Base-by-base conservation (phyloP, 1,140 invertebrate genomes). In the Aphaenogaster rudis region DNA sequence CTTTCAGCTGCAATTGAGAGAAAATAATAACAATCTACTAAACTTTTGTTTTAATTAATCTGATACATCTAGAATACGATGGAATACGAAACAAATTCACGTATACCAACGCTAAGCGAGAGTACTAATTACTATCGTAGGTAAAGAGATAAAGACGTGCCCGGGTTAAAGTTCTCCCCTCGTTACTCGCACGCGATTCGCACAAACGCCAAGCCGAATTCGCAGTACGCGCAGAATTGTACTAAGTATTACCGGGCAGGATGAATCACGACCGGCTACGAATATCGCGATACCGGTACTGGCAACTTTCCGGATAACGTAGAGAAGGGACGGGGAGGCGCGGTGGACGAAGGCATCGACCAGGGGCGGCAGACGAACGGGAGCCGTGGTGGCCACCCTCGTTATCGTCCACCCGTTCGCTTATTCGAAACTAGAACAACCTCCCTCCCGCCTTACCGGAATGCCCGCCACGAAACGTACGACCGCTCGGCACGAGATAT, bases 281-380 rank as follows among this genome's bases (percentile, higher is more conserved):
- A 87, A 87, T 90, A 93, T 86, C 90, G 91, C 90, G 86, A 93
- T 92, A 92, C 90, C 88, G 86, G 78, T 88, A 94, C 93, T 92
- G 88, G 86, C 86, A 92, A 88, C 78, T 86, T 88, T 86, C 80
- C 54, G 61, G 86, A 88, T 88, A 90, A 90, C 61, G 36, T 15
- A n/a, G 36, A 64, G 28, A 48, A 59, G 86, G 66, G 59, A 21
- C 52, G 6, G 45, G 78, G 64, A 11, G 42, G 63, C 52, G 77
- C 74, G 91, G 87, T 92, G 88, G 87, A 89, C 90, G 77, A 84
- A 88, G 84, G 74, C 86, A 91, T 91, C 82, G 89, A 86, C 86
- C 92, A 93, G 88, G 86, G 87, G 79, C 90, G 92, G 82, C 88
- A 92, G 92, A 91, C 91, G 74, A 80, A 71, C 84, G 86, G 92